Evolutionary conservation across 2,113 vertebrate species (phyloP).

Genomic region (Psettodes erumei): DNA sequence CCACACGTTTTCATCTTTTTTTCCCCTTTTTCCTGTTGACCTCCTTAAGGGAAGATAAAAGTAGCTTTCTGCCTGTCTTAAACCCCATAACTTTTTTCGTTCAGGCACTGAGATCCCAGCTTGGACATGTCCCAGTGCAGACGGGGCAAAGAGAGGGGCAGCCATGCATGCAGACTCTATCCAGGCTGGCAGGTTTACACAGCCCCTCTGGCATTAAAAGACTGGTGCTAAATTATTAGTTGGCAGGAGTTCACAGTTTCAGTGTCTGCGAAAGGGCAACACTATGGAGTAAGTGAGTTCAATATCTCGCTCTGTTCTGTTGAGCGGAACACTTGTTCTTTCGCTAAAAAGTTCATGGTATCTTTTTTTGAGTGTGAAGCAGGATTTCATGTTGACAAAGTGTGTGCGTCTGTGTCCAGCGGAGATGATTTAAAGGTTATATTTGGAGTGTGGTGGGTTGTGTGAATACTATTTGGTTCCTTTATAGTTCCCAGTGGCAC

Average conservation of each 20-base stretch:
- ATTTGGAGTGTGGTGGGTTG: background rate
- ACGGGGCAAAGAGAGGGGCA: background rate
- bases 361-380: background rate
- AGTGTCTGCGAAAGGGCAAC: background rate
- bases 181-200: background rate
- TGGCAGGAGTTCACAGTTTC: constrained; percentile 12
- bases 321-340: background rate
- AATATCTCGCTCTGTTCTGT: no score
- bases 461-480: background rate
- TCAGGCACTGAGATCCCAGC: constrained; percentile 35
- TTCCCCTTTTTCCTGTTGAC: background rate
- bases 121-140: constrained; percentile 14
- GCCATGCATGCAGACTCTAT: background rate
- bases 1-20: no score
- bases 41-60: background rate
- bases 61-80: constrained; percentile 25
- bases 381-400: background rate
- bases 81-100: constrained; percentile 39
- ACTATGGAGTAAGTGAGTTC: background rate
- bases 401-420: background rate
- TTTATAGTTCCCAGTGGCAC: background rate
- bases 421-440: background rate
- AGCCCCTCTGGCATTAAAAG: constrained; percentile 13
- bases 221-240: constrained; percentile 30
- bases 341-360: background rate